A percentile compares a stretch with the other conserved stretches of the same genome.
Conservation (phyloP, 2,113 vertebrate genomes). For the Neotoma lepida region DNA sequence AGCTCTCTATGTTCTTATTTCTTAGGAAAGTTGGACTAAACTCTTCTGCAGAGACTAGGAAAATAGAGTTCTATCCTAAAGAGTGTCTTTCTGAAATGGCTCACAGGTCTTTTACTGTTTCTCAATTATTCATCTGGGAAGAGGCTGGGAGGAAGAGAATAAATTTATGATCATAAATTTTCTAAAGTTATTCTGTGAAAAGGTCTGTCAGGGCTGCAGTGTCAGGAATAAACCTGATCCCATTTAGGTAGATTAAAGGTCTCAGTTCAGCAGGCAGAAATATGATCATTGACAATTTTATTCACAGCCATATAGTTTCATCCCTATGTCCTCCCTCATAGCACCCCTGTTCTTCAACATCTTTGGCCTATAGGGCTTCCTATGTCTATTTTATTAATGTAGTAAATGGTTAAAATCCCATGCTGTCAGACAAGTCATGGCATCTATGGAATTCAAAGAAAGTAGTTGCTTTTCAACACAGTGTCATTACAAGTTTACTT, state of each 20-base stretch:
- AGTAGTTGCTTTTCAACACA: background rate
- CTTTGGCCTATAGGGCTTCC: background rate
- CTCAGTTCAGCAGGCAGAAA: background rate
- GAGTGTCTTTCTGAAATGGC: background rate
- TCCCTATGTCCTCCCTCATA: background rate
- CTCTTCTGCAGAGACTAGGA: background rate
- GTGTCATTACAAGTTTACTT: background rate
- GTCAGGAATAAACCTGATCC: background rate
- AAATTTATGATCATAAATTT: background rate
- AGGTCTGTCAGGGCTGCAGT: background rate
- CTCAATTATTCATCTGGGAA: background rate
- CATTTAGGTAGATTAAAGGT: background rate
- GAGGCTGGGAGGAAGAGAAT: background rate
- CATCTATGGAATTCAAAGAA: background rate
- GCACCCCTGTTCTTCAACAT: background rate
- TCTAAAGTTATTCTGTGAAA: background rate
- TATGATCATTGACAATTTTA: background rate
- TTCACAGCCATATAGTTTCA: background rate
- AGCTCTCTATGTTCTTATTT: background rate
- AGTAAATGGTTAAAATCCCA: background rate
- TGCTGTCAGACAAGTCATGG: background rate
- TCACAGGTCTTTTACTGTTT: background rate
- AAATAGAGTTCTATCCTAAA: background rate
- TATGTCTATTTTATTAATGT: conserved; percentile 32
- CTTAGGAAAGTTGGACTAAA: background rate